Evolutionary conservation across 2,888 invertebrate genomes (phyloP).

Genomic region (Leptogaster cylindrica): DNA sequence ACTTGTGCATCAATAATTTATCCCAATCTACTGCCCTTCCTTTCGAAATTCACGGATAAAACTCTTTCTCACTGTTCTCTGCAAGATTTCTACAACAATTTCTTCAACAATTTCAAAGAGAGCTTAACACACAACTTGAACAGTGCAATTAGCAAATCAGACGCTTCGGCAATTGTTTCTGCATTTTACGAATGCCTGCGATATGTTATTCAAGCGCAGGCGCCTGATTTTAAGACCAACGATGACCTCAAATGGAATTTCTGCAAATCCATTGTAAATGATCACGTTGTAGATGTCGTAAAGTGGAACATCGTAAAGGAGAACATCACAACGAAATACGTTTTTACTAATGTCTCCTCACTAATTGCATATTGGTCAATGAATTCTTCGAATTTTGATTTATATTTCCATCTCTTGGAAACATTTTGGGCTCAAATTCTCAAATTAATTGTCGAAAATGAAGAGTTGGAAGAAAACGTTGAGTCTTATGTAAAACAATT

Average conservation of each 20-base stretch:
- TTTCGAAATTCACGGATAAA: slow-evolving; percentile 67
- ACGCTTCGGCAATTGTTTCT: slow-evolving; percentile 70
- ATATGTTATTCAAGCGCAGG: slow-evolving; percentile 65
- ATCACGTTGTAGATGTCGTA: slow-evolving; percentile 58
- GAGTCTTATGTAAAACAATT: slow-evolving; percentile 57
- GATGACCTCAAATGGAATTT: slow-evolving; percentile 33
- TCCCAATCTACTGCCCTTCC: slow-evolving; percentile 76
- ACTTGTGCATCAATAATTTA: slow-evolving; percentile 77
- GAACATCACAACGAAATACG: slow-evolving; percentile 59
- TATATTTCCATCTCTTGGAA: slow-evolving; percentile 53
- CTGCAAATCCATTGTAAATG: slow-evolving; percentile 48
- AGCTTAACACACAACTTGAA: slow-evolving; percentile 67
- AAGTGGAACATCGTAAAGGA: slow-evolving; percentile 63
- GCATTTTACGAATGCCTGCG: slow-evolving; percentile 78
- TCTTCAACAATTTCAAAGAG: slow-evolving; percentile 72
- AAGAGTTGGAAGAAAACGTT: slow-evolving; percentile 50
- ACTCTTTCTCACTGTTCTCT: slow-evolving; percentile 52
- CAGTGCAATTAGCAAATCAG: slow-evolving; percentile 69
- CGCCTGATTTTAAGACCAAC: slow-evolving; percentile 50
- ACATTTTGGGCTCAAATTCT: slow-evolving; percentile 57
- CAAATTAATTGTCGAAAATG: slow-evolving; percentile 51
- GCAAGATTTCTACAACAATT: slow-evolving; percentile 67
- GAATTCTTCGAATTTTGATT: slow-evolving; percentile 55
- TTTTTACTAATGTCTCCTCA: slow-evolving; percentile 64
- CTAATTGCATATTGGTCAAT: slow-evolving; percentile 67